Evolutionary conservation across 2,113 vertebrate genomes (phyloP), one percentile per base, ranked within the genome.

Genomic region (Prunella fulvescens): DNA sequence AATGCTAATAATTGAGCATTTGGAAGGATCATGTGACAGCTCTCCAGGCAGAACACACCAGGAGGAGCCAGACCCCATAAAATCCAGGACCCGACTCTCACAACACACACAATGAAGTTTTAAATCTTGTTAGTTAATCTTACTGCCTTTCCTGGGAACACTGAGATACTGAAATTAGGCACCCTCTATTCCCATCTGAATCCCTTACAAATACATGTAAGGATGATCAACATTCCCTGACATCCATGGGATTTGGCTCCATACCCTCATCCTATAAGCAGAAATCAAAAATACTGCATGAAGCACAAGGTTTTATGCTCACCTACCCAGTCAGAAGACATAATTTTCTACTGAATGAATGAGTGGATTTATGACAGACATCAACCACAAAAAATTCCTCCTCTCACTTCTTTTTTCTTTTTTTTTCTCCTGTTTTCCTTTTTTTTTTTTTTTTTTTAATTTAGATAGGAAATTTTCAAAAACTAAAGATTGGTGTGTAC

Each of bases 361-460:
- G 7, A 61, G 29, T 18, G 4, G 8, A 23, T 80, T 69, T 61
- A 40, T 13, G 12, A 73, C 7, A 47, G 33, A 70, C 9, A 71
- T 8, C 14, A 78, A n/a, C 13, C 54, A 29, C 2, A 53, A 80
- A n/a, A 62, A 60, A 69, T 1, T 64, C 22, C 4, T 50, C 14
- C 18, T 56, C 23, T 3, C 9, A 17, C 3, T 65, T 35, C 12
- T 11, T 54, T 19, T 11, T 1, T 20, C 1, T 39, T 40, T 48
- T 62, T 39, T 33, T 19, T n/a, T n/a, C n/a, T 5, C 2, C 5
- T 9, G 5, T 31, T 60, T 69, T 33, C 5, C 0, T 18, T 7
- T 9, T 24, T 23, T 18, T 10, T 6, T 29, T 56, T 31, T 7
- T 12, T 12, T 29, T 37, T 26, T 7, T 3, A 22, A 10, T 39